phyloP scores from a whole-genome alignment of 1,140 invertebrate species.

The Drosophila ogumai region DNA sequence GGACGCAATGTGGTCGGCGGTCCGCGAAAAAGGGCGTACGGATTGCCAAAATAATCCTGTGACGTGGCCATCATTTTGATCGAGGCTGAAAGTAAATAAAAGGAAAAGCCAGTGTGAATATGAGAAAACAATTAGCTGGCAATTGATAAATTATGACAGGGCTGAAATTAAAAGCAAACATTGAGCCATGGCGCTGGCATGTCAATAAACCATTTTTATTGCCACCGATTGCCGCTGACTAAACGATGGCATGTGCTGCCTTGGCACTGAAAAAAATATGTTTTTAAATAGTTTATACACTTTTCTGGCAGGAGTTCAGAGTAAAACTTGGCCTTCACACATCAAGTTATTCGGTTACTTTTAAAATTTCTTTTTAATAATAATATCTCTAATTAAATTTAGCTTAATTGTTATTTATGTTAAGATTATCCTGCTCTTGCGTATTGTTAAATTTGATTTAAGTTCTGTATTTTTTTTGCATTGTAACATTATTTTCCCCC shows the following conservation, averaged over 20 bases:
- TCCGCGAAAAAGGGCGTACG: conserved; percentile 80
- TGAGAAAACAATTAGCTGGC: conserved; percentile 52
- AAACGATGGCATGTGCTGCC: conserved; percentile 57
- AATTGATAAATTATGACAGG: conserved; percentile 57
- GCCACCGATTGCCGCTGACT: conserved; percentile 53
- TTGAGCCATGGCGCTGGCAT: conserved; percentile 56
- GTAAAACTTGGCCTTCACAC: not conserved
- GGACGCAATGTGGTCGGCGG: conserved; percentile 77
- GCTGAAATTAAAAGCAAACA: conserved; percentile 62
- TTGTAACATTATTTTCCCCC: not conserved
- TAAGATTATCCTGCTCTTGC: not conserved
- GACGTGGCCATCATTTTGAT: conserved; percentile 81
- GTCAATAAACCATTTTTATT: conserved; percentile 66
- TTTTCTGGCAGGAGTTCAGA: not conserved
- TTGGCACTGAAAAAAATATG: conserved; percentile 2
- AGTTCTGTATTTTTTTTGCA: not conserved
- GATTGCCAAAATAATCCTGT: conserved; percentile 83
- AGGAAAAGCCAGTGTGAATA: not conserved
- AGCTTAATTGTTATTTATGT: not conserved
- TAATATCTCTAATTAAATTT: not conserved
- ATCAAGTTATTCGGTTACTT: too few species aligned
- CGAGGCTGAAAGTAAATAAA: conserved; percentile 34
- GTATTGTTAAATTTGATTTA: not conserved
- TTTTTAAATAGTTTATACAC: not conserved
- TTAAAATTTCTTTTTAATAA: not conserved